Evolutionary conservation across 2,888 invertebrate species (phyloP), one percentile per base, ranked within the genome.

Genomic region (Volucella inflata): DNA sequence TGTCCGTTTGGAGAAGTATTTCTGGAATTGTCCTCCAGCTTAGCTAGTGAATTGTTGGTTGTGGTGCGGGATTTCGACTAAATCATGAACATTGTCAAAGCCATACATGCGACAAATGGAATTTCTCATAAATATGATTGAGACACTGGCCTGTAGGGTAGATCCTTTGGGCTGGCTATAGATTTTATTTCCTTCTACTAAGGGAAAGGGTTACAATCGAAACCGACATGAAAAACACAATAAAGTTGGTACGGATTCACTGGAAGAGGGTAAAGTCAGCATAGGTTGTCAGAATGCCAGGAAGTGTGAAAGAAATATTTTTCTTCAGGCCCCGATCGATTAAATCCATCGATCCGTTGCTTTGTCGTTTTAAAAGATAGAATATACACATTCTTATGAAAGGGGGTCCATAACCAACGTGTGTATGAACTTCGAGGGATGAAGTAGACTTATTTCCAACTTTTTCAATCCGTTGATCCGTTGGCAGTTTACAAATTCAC

Each of bases 51-150:
- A 59, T 50, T 50, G 53, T 51, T n/a, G 6, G 30, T 30, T 30
- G 6, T 30, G 30, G 77, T 16, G 60, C 16, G 40, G 46, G 46
- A 48, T 14, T 55, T 42, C 64, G 59, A 50, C 55, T 78, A 78
- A 78, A 78, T 78, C 71, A 78, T 71, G 78, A 64, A 51, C 50
- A 78, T 71, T 78, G 78, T 71, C 78, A 78, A 70, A 78, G 71
- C 64, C 78, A 78, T 64, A 55, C 71, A 78, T 71, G 48, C 16
- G 51, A 71, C 64, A 59, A 71, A 78, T 64, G 65, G 64, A 78
- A 78, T 71, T 71, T 44, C 71, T 71, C 48, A 78, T 78, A 78
- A 71, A 78, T 71, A 78, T 57, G 44, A 50, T 64, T 14, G 16
- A 50, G 44, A 3, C 42, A 21, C 44, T 57, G 17, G 62, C 8